Evolutionary conservation across 2,797 vertebrate genomes (phyloP).

Genomic region (Siniperca scherzeri): DNA sequence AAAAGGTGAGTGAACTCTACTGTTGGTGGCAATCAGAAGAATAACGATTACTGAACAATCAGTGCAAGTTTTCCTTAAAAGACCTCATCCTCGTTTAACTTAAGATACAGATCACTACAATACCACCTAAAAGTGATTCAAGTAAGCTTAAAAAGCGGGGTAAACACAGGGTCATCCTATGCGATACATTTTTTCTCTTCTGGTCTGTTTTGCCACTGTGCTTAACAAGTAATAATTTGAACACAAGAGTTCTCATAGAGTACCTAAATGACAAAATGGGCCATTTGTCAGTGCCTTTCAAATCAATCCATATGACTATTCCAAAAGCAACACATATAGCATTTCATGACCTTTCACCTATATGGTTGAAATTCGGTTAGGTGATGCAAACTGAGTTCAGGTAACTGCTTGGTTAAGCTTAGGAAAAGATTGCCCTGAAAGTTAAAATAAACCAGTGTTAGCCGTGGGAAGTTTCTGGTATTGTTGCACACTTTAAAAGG

Average conservation of each 20-base stretch:
- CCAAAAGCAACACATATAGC: background rate
- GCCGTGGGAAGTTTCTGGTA: background rate
- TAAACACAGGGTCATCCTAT: background rate
- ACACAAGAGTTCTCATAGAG: background rate
- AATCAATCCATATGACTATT: background rate
- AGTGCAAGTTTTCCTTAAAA: background rate
- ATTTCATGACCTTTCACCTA: background rate
- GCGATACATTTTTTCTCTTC: background rate
- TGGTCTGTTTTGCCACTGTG: background rate
- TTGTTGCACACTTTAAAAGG: background rate
- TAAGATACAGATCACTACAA: background rate
- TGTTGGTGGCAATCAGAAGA: constrained; percentile 5
- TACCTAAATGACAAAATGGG: background rate
- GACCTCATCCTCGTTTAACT: background rate
- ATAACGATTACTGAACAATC: constrained; percentile 25
- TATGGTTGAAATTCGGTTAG: background rate
- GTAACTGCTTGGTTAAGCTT: background rate
- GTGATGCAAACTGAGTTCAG: background rate
- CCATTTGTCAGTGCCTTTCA: background rate
- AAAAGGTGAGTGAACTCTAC: constrained; percentile 38
- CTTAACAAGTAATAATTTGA: background rate
- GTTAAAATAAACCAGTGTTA: background rate
- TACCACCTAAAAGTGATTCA: background rate
- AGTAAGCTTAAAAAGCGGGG: background rate
- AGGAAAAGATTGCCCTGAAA: background rate